phyloP scores from a whole-genome alignment of 2,888 invertebrate genomes.

The Andrena camellia region DNA sequence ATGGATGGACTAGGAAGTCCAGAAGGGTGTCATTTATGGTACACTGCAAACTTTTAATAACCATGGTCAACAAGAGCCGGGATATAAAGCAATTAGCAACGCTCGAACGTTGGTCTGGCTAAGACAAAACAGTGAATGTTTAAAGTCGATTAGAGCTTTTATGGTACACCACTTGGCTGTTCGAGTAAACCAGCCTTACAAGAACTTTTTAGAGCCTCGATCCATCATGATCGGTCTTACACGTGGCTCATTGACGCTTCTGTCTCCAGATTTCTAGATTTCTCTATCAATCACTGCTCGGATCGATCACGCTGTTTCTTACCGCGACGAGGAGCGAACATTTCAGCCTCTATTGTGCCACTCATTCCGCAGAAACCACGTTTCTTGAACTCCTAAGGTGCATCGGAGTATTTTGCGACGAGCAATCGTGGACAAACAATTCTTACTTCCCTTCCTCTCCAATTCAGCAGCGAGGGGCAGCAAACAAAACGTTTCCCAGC shows the following conservation, averaged over 20 bases:
- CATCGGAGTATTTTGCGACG: not conserved
- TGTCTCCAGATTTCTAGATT: slow-evolving; percentile 75
- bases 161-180: slow-evolving; percentile 27
- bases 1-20: too few species aligned
- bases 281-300: slow-evolving; percentile 73
- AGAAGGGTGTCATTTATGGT: too few species aligned
- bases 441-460: not conserved
- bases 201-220: slow-evolving; percentile 66
- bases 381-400: too few species aligned
- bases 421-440: not conserved
- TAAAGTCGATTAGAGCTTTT: not conserved
- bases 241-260: slow-evolving; percentile 79
- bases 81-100: too few species aligned
- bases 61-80: too few species aligned
- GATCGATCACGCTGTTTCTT: slow-evolving; percentile 59
- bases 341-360: slow-evolving; percentile 12
- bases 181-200: slow-evolving; percentile 50
- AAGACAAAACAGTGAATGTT: not conserved
- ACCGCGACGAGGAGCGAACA: slow-evolving; percentile 39
- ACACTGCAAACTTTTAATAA: too few species aligned
- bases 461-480: not conserved
- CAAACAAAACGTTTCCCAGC: not conserved
- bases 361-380: not conserved
- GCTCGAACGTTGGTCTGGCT: not conserved
- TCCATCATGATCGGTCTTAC: slow-evolving; percentile 75